phyloP scores from a whole-genome alignment of 2,113 vertebrate species.

The Pelusios castaneus region DNA sequence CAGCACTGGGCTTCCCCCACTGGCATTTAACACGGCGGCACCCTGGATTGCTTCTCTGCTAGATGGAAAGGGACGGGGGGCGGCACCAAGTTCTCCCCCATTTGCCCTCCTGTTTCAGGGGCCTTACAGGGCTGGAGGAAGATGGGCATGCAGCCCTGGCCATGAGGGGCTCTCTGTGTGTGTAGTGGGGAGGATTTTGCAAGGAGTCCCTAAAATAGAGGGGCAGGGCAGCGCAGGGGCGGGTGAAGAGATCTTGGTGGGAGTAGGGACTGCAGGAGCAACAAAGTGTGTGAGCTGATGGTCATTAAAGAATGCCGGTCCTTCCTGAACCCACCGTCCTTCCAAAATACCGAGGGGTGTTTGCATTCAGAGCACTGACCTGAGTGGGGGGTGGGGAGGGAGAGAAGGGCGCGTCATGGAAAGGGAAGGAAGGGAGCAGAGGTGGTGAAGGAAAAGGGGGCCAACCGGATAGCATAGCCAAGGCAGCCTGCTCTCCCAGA shows the following conservation, averaged over 20 bases:
- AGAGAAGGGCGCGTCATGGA: too few species aligned
- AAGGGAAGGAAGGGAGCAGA: not conserved
- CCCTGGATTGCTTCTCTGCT: not conserved
- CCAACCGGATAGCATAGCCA: not conserved
- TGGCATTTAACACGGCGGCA: not conserved
- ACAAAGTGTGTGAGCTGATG: not conserved
- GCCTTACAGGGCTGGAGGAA: not conserved
- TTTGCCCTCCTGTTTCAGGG: not conserved
- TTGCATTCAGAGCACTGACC: not conserved
- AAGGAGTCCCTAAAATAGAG: not conserved
- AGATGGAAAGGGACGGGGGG: too few species aligned
- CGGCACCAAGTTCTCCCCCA: too few species aligned
- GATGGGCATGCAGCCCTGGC: not conserved
- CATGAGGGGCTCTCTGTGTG: too few species aligned
- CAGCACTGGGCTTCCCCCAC: not conserved
- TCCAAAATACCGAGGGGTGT: not conserved
- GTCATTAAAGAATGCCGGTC: not conserved
- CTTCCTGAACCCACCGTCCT: fast-evolving
- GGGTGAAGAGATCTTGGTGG: not conserved
- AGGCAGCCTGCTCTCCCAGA: not conserved
- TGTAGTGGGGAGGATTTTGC: not conserved
- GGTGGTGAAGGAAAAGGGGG: not conserved
- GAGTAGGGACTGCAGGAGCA: not conserved
- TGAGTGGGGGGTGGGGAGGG: not conserved
- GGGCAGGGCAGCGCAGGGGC: not conserved